phyloP scores from a whole-genome alignment of 2,113 vertebrate species.

The Leucoraja erinaceus region DNA sequence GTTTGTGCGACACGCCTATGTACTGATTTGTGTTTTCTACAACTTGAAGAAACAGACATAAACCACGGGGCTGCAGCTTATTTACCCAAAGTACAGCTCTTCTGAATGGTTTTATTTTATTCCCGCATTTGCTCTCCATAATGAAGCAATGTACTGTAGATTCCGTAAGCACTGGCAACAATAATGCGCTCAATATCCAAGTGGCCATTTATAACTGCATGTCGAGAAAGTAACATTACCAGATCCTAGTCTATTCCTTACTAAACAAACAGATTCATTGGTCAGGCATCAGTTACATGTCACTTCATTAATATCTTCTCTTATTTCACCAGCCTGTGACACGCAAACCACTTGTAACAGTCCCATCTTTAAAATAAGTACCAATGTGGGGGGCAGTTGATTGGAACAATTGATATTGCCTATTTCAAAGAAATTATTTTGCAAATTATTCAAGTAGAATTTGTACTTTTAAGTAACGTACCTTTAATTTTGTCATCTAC shows the following conservation, averaged over 20 bases:
- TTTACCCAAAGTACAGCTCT: neutral
- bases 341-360: no score
- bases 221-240: neutral
- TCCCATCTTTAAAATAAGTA: neutral
- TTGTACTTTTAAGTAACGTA: neutral
- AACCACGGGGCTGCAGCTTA: neutral
- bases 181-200: neutral
- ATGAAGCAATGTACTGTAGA: neutral
- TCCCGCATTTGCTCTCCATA: neutral
- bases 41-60: neutral
- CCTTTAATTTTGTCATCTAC: neutral
- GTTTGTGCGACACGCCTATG: no score
- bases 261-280: neutral
- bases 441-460: neutral
- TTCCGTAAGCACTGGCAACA: neutral
- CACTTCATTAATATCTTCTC: neutral
- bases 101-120: neutral
- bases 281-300: neutral
- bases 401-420: neutral
- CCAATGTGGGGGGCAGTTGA: neutral
- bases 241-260: no score
- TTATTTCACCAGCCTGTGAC: neutral
- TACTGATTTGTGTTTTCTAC: neutral
- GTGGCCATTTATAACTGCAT: neutral
- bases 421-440: neutral